Evolutionary conservation across 2,888 invertebrate genomes (phyloP).

Genomic region (Monoplex corrugatus): DNA sequence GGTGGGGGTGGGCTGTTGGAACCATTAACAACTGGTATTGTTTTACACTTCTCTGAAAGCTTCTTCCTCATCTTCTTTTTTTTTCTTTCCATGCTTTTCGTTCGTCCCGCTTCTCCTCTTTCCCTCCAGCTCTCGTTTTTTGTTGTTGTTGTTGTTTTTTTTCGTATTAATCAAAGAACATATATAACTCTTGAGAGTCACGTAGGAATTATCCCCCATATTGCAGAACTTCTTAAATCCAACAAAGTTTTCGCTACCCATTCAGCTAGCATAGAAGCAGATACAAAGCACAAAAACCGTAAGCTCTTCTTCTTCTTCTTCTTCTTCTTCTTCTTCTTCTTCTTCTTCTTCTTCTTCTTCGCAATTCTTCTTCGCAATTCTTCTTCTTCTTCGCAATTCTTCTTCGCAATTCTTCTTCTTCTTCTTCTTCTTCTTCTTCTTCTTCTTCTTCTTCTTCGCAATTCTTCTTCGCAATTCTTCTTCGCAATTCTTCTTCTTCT

Average conservation of each 20-base stretch:
- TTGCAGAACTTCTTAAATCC: background rate
- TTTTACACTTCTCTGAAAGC: background rate
- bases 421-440: background rate
- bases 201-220: background rate
- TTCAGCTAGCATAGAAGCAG: background rate
- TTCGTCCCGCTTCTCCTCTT: no score
- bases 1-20: no score
- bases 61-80: background rate
- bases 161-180: no score
- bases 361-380: background rate
- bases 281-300: no score
- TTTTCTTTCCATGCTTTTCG: background rate
- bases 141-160: background rate
- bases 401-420: background rate
- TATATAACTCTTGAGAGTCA: background rate
- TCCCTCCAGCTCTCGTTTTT: background rate
- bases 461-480: no score
- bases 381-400: background rate
- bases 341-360: background rate
- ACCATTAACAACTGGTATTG: no score
- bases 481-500: no score
- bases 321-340: background rate
- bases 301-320: background rate
- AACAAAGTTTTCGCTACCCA: background rate
- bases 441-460: background rate